Conservation (phyloP, 2,113 vertebrate species). For the Poeciliopsis prolifica region DNA sequence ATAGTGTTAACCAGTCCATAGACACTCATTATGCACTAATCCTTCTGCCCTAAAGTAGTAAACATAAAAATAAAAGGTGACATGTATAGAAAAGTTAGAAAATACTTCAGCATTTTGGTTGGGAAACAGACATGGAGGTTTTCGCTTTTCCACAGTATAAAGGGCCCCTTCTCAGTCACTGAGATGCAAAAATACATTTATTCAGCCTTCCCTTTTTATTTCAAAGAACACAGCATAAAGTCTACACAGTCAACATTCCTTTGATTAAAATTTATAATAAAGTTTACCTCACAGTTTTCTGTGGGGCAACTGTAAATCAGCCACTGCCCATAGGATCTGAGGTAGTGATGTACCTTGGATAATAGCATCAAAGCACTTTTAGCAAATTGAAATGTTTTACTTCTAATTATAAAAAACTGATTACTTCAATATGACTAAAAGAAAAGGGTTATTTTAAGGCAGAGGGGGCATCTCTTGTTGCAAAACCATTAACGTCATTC, state of each 20-base stretch:
- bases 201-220: constrained; percentile 44
- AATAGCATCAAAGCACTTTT: constrained; percentile 61
- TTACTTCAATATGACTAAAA: neutral
- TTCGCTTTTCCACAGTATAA: constrained; percentile 54
- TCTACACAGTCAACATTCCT: constrained; percentile 49
- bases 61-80: constrained; percentile 67
- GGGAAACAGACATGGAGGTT: constrained; percentile 53
- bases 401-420: constrained; percentile 18
- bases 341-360: constrained; percentile 77
- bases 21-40: constrained; percentile 5
- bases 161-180: constrained; percentile 38
- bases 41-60: constrained; percentile 62
- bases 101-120: constrained; percentile 71
- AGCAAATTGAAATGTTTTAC: constrained; percentile 42
- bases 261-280: constrained; percentile 59
- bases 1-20: constrained; percentile 55
- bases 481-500: constrained; percentile 10
- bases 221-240: constrained; percentile 61
- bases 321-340: constrained; percentile 63
- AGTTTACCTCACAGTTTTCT: constrained; percentile 60
- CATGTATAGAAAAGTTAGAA: constrained; percentile 67
- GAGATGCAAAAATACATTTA: constrained; percentile 30
- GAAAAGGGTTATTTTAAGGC: constrained; percentile 7
- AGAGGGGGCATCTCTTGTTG: constrained; percentile 9
- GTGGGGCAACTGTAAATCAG: constrained; percentile 36